Percentiles rank a stretch among this genome's conserved stretches.
phyloP scores from a whole-genome alignment of 2,888 invertebrate species.

The Lumbricus terrestris region DNA sequence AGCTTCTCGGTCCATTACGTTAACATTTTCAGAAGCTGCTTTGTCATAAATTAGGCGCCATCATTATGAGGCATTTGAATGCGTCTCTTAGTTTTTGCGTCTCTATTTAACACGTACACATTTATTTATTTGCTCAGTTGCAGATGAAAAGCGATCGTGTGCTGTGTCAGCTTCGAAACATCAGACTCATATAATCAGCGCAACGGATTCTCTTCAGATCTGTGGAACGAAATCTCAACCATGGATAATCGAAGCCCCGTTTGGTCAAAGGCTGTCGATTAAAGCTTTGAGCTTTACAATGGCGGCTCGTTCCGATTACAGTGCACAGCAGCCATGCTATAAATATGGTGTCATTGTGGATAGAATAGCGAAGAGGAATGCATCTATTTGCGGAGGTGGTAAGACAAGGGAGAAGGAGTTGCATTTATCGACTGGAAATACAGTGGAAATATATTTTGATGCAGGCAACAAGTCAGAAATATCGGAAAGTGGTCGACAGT shows the following conservation, averaged over 20 bases:
- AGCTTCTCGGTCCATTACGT: not conserved
- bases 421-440: not conserved
- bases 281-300: not conserved
- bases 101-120: not conserved
- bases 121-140: not conserved
- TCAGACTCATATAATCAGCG: not conserved
- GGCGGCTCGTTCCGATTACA: not conserved
- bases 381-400: not conserved
- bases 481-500: not conserved
- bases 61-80: not conserved
- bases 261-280: not conserved
- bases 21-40: not conserved
- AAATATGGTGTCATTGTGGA: not conserved
- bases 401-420: not conserved
- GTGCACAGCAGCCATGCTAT: not conserved
- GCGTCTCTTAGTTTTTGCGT: not conserved
- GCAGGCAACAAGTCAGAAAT: not conserved
- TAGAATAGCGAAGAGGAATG: not conserved
- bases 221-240: not conserved
- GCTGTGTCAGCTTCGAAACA: not conserved
- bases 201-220: not conserved
- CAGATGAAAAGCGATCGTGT: not conserved
- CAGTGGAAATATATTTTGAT: not conserved
- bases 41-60: not conserved
- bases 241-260: slow-evolving; percentile 10